Evolutionary conservation across 2,797 vertebrate genomes (phyloP).

Genomic region (Chloroceryle inda): DNA sequence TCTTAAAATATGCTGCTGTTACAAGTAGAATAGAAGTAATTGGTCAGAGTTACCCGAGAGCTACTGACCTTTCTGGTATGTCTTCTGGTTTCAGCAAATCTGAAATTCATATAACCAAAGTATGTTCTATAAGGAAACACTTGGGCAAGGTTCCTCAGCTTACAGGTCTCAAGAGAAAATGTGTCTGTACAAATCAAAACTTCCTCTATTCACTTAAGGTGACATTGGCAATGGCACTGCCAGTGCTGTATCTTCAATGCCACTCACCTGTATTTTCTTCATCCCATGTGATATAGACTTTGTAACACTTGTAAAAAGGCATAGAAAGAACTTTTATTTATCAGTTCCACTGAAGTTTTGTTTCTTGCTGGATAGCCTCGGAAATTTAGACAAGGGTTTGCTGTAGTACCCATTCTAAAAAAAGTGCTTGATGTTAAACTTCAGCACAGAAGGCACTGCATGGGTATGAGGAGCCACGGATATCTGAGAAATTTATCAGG

Average conservation of each 20-base stretch:
- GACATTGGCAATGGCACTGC: neutral
- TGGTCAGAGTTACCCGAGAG: neutral
- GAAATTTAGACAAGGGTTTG: neutral
- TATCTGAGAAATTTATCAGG: neutral
- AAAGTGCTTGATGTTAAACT: neutral
- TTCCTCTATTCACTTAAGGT: neutral
- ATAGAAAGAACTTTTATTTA: neutral
- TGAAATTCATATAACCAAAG: neutral
- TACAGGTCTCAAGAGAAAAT: neutral
- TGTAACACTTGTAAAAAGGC: neutral
- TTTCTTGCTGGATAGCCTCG: neutral
- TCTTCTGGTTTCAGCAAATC: neutral
- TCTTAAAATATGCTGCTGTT: neutral
- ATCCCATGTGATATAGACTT: neutral
- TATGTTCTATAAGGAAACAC: neutral
- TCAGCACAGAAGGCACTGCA: neutral
- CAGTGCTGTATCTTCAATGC: neutral
- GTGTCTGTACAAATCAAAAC: neutral
- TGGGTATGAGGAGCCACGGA: neutral
- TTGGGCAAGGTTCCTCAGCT: neutral
- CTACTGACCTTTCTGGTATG: neutral
- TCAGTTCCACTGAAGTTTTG: neutral
- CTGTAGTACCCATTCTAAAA: neutral
- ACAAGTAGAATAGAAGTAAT: neutral
- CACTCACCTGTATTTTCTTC: neutral